These are phyloP conservation scores for Hydroisotoma schaefferi DNA, from an alignment of 2,888 invertebrate genomes.

Conservation along the genomic window DNA sequence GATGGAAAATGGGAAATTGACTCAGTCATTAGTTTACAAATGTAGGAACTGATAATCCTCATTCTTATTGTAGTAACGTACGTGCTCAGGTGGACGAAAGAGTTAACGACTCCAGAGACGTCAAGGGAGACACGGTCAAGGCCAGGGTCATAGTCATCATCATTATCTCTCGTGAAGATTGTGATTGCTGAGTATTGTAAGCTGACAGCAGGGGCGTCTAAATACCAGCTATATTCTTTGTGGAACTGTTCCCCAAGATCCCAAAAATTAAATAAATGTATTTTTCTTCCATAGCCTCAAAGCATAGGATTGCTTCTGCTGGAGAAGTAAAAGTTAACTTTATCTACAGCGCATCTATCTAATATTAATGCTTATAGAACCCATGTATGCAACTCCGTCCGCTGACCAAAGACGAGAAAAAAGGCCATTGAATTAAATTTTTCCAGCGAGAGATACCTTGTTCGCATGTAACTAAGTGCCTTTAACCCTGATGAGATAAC, in stretches of 20 bases:
- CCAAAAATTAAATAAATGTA: no score
- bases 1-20: background rate
- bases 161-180: constrained; percentile 4
- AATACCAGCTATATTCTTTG: background rate
- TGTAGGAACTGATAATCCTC: background rate
- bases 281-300: no score
- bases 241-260: no score
- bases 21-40: background rate
- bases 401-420: no score
- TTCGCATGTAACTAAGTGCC: constrained; percentile 14
- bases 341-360: no score
- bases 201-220: constrained; percentile 9
- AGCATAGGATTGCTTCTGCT: no score
- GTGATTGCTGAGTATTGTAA: constrained; percentile 4
- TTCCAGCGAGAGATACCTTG: constrained; percentile 1
- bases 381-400: no score
- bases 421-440: constrained; percentile 6
- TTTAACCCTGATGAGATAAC: constrained; percentile 23
- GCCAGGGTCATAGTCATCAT: constrained; percentile 12
- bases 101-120: background rate
- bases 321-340: no score
- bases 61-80: background rate
- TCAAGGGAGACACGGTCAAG: constrained; percentile 9
- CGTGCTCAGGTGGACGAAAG: background rate
- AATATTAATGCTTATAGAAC: no score